phyloP scores from a whole-genome alignment of 2,797 vertebrate species.

The Naso thynnoides region DNA sequence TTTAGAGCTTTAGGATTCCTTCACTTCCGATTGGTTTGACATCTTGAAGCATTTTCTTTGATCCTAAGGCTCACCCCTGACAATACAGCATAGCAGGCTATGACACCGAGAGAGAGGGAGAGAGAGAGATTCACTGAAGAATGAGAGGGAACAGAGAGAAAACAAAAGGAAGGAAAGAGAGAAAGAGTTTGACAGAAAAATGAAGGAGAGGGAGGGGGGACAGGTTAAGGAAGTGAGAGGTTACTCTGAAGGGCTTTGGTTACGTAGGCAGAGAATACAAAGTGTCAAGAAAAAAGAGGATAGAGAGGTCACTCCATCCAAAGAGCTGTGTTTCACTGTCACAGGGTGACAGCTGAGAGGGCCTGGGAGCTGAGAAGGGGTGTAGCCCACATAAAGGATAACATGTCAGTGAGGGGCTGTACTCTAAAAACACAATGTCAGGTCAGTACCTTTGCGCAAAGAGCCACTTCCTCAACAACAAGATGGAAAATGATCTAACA shows the following conservation, averaged over 20 bases:
- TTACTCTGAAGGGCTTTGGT: conserved; percentile 73
- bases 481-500: not conserved
- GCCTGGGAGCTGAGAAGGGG: conserved; percentile 60
- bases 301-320: conserved; percentile 61
- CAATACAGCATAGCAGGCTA: conserved; percentile 49
- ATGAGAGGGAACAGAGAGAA: conserved; percentile 35
- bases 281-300: conserved; percentile 69
- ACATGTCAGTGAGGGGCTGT: conserved; percentile 67
- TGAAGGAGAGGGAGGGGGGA: conserved; percentile 38
- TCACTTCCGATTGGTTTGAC: conserved; percentile 61
- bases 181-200: conserved; percentile 61
- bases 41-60: conserved; percentile 65
- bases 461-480: conserved; percentile 23
- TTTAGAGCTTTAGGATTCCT: conserved; percentile 49
- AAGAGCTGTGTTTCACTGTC: conserved; percentile 68
- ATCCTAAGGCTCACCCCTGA: conserved; percentile 54
- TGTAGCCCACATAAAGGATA: conserved; percentile 65
- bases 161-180: conserved; percentile 40
- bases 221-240: conserved; percentile 63
- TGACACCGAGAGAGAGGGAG: conserved; percentile 59
- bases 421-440: conserved; percentile 54
- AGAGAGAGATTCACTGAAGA: conserved; percentile 27
- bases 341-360: conserved; percentile 72
- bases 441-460: conserved; percentile 50
- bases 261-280: conserved; percentile 79